Evolutionary conservation across 2,888 invertebrate species (phyloP), one percentile per base, ranked within the genome.

Genomic region (Epirrhoe alternata): DNA sequence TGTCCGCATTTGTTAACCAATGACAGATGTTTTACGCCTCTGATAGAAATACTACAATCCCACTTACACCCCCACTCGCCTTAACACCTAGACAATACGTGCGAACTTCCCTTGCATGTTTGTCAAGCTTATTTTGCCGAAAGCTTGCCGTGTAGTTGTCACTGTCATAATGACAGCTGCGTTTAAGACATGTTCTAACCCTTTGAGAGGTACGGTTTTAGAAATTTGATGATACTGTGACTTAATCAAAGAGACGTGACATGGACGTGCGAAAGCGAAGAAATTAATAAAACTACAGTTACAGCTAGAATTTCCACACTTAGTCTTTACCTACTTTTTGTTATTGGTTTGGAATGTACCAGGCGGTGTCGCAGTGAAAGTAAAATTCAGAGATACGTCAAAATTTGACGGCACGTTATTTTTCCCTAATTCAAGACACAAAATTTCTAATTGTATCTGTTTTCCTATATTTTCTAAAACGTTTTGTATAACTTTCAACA

Each of bases 21-120:
- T 92, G 92, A 92, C 91, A 91, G 89, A 90, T 90, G 89, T 82
- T 87, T 86, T 85, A 89, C 90, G 88, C 89, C 87, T 88, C 84
- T 71, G 69, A 66, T 66, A 66, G 64, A 64, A 61, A 58, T 64
- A 61, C 70, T 51, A 68, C 62, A 47, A 33, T 69, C 55, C 55
- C 33, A 33, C n/a, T 55, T 62, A 66, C 33, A 10, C 45, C 16
- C 45, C 7, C 7, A 17, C 38, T 42, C 16, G 17, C 17, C 45
- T 30, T 68, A 67, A 14, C 12, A 2, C 8, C 33, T n/a, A 30
- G 12, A 12, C 1, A 24, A 60, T 82, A 84, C 67, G 72, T 81
- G 71, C 66, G 65, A 79, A 69, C 74, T 78, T 81, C 33, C 45
- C 55, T 50, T 69, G 65, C 63, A 35, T 24, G 50, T 16, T n/a